These are phyloP conservation scores for Oligia fasciuncula DNA, from an alignment of 2,888 invertebrate species.

Conservation along the genomic window DNA sequence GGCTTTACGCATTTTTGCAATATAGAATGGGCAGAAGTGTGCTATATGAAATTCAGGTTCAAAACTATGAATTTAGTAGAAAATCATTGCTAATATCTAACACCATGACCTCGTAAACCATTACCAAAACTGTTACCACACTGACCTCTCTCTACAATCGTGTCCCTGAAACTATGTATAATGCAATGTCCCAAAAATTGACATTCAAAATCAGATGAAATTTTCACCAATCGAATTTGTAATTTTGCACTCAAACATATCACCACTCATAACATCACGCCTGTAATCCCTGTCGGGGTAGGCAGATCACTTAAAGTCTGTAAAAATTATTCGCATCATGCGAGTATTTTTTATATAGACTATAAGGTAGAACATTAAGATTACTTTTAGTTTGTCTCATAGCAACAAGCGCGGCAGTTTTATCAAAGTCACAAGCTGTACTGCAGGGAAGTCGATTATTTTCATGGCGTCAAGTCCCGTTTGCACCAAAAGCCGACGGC, in stretches of 20 bases:
- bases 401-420: background rate
- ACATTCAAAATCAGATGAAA: no score
- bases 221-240: background rate
- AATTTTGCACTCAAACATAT: background rate
- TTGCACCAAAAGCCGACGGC: conserved; percentile 19
- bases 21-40: background rate
- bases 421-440: background rate
- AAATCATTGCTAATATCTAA: background rate
- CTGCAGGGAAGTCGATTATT: conserved; percentile 1
- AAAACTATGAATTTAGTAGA: background rate
- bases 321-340: background rate
- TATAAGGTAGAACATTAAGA: background rate
- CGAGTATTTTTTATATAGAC: no score
- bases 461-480: conserved; percentile 1
- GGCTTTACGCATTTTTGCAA: background rate
- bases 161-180: background rate
- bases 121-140: background rate
- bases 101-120: background rate
- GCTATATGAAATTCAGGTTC: no score
- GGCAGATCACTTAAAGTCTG: background rate
- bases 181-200: background rate
- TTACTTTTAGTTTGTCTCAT: background rate
- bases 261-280: background rate
- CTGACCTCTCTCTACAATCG: background rate
- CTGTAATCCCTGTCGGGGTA: background rate